Evolutionary conservation across 2,113 vertebrate species (phyloP).

Genomic region (Tyto alba): DNA sequence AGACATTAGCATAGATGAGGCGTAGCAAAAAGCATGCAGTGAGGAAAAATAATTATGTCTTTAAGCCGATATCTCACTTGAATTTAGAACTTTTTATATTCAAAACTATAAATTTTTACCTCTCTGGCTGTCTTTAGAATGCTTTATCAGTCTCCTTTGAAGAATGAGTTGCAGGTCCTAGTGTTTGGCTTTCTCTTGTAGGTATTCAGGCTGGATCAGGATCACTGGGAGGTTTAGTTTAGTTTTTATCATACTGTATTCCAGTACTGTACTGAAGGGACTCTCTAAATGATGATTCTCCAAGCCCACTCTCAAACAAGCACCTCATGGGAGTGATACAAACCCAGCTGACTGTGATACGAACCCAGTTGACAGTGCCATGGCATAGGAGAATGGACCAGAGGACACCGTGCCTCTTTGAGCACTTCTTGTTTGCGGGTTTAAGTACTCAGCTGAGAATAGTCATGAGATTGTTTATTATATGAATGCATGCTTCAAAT

Average conservation of each 20-base stretch:
- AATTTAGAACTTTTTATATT: background rate
- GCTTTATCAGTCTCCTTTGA: background rate
- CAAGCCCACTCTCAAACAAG: background rate
- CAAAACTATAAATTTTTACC: background rate
- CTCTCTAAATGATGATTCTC: background rate
- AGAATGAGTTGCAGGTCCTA: background rate
- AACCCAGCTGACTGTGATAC: background rate
- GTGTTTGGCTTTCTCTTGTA: background rate
- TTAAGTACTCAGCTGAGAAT: background rate
- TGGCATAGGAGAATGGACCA: background rate
- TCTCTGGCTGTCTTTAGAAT: background rate
- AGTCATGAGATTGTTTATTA: background rate
- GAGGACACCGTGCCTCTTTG: background rate
- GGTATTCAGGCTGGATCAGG: background rate
- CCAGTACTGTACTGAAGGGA: background rate
- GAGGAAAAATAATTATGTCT: background rate
- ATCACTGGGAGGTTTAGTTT: background rate
- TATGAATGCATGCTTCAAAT: rapidly evolving
- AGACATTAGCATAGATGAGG: background rate
- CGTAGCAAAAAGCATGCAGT: background rate
- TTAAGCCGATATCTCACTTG: background rate
- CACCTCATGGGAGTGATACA: background rate
- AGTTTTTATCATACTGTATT: background rate
- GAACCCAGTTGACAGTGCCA: background rate
- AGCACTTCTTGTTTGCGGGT: rapidly evolving